Conservation (phyloP, 2,797 vertebrate species). For the Fratercula arctica region DNA sequence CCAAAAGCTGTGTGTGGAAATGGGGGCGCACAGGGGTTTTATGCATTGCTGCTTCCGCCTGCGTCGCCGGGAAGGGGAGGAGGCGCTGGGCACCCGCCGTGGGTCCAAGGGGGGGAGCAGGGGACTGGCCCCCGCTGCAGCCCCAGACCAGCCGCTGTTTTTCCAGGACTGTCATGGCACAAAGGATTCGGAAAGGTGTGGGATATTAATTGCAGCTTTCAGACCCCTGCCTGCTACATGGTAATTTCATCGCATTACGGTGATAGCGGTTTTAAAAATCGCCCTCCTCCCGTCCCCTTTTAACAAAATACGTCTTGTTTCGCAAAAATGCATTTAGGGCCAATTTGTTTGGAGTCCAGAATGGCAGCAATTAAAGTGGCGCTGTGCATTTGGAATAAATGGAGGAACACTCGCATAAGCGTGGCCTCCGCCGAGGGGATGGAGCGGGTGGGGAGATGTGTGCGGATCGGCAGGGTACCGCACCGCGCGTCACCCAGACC, state of each 20-base stretch:
- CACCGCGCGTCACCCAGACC: accelerated
- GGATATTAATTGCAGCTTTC: constrained; percentile 35
- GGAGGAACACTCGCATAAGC: accelerated
- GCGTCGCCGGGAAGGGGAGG: not conserved
- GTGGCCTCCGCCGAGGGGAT: not conserved
- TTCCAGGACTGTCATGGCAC: not conserved
- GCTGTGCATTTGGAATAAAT: not conserved
- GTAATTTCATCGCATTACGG: constrained; percentile 37
- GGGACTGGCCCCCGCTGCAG: not conserved
- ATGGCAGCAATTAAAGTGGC: not conserved
- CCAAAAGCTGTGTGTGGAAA: not conserved
- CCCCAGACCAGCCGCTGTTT: accelerated
- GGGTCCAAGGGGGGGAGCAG: not conserved
- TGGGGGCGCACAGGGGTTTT: not conserved
- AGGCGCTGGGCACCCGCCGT: not conserved
- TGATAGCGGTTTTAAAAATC: not conserved
- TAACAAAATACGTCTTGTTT: not conserved
- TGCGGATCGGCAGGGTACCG: accelerated
- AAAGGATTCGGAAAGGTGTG: not conserved
- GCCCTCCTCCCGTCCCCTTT: not conserved
- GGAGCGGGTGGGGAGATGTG: accelerated
- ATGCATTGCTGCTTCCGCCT: accelerated
- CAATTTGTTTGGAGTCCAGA: not conserved
- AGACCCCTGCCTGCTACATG: not conserved
- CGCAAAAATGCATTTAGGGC: not conserved